A percentile compares a stretch with the other conserved stretches of the same genome.
Conservation (phyloP, 1,140 invertebrate species). For the Chironomus tepperi region DNA sequence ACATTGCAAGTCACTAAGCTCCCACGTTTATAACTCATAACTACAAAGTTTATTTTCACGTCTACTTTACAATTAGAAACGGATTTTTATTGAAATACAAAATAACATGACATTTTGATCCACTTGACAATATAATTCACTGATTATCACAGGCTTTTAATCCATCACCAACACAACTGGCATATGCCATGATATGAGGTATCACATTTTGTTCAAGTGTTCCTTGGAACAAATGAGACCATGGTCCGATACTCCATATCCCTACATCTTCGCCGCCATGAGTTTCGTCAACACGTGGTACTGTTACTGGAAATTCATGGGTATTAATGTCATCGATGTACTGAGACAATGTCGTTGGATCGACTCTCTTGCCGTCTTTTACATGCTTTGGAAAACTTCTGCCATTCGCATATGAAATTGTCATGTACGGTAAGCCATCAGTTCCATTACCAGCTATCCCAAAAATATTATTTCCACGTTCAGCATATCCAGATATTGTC, state of each 20-base stretch:
- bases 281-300: conserved; percentile 46
- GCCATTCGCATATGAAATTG: conserved; percentile 59
- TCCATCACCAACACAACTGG: conserved; percentile 46
- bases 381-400: conserved; percentile 34
- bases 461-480: conserved; percentile 46
- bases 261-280: conserved; percentile 63
- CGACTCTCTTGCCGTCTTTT: neutral
- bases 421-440: conserved; percentile 49
- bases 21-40: no score
- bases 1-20: no score
- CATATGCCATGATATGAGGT: conserved; percentile 61
- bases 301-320: conserved; percentile 44
- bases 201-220: conserved; percentile 73
- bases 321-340: conserved; percentile 12
- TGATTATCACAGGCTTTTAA: conserved; percentile 38
- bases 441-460: conserved; percentile 38
- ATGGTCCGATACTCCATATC: conserved; percentile 53
- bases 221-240: conserved; percentile 61
- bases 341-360: neutral
- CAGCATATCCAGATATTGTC: conserved; percentile 50
- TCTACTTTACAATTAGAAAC: no score
- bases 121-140: no score
- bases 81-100: no score
- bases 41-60: no score
- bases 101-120: no score